Evolutionary conservation across 2,113 vertebrate genomes (phyloP), one percentile per base, ranked within the genome.

Genomic region (Mellivora capensis): DNA sequence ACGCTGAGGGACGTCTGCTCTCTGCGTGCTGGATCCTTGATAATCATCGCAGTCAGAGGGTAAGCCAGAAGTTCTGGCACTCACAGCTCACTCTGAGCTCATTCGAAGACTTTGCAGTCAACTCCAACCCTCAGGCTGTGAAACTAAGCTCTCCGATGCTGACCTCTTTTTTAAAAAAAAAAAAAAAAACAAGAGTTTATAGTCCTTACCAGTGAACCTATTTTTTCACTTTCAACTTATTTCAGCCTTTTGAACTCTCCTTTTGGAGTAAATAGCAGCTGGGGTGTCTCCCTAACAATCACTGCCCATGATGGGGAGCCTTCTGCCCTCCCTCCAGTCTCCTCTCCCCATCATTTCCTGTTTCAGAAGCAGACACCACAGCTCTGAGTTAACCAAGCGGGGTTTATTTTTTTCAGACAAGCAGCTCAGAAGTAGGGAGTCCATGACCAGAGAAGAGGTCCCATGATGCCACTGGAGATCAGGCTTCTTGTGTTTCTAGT

Each of bases 161-260:
- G 42, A 44, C 57, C 21, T 25, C 20, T 57, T 57, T 17, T 57
- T 57, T 17, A 5, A 17, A 57, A 57, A 57, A 57, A 57, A 57
- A 54, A 54, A 57, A 57, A 20, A 57, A 62, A 18, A 74, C 62
- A 64, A 77, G 27, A 18, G 42, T 54, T 96, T 52, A 61, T 20
- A 77, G 69, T 83, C 83, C 61, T 90, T 39, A 80, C 84, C 61
- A 91, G 77, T 90, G 87, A 91, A 93, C 34, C 49, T 71, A 39
- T 54, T 29, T 23, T 87, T 79, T 77, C 71, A 52, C 61, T 94
- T 77, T 81, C 81, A 42, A 57, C 61, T 90, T 91, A 57, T 76
- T 95, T 94, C 64, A 54, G 49, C 39, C 49, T 96, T 98, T 91
- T 29, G 62, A 96, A 96, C 89, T 94, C 83, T 62, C 61, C 39